phyloP scores from a whole-genome alignment of 2,797 vertebrate genomes.

The Odontamblyopus lacepedii region DNA sequence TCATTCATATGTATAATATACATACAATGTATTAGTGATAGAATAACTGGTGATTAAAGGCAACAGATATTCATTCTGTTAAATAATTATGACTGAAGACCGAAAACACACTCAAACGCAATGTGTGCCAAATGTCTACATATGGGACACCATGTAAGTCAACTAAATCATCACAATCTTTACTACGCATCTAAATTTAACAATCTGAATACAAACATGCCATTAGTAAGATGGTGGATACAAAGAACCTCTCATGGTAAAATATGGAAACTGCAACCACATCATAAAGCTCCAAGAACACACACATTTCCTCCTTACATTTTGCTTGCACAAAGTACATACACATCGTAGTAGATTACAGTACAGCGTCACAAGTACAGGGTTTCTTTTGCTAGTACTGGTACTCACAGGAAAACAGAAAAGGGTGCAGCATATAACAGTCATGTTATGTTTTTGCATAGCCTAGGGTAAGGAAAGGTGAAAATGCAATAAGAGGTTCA shows the following conservation, averaged over 20 bases:
- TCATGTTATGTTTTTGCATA: slow-evolving; percentile 76
- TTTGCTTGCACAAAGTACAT: slow-evolving; percentile 41
- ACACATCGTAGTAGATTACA: slow-evolving; percentile 57
- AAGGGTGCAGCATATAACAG: slow-evolving; percentile 72
- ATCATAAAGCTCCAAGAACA: slow-evolving; percentile 20
- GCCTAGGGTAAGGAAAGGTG: slow-evolving; percentile 68
- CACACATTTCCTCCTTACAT: slow-evolving; percentile 18
- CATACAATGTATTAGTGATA: slow-evolving; percentile 30
- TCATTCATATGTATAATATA: slow-evolving; percentile 54
- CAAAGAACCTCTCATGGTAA: background rate
- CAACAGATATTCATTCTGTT: slow-evolving; percentile 50
- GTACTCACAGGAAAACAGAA: slow-evolving; percentile 46
- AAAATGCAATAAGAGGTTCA: slow-evolving; percentile 32
- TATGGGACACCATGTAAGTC: slow-evolving; percentile 25
- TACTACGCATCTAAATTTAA: slow-evolving; percentile 27
- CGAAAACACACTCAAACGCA: slow-evolving; percentile 11
- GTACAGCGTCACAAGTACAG: slow-evolving; percentile 64
- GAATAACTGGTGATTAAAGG: slow-evolving; percentile 54
- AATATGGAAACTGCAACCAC: slow-evolving; percentile 38
- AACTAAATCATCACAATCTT: slow-evolving; percentile 39
- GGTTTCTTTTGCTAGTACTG: slow-evolving; percentile 74
- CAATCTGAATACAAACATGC: slow-evolving; percentile 28
- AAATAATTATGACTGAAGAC: slow-evolving; percentile 22
- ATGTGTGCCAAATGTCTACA: slow-evolving; percentile 29
- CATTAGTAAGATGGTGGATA: slow-evolving; percentile 43